Percentiles rank a stretch among this genome's conserved stretches.
phyloP scores from a whole-genome alignment of 2,113 vertebrate species.

The Burhinus oedicnemus region DNA sequence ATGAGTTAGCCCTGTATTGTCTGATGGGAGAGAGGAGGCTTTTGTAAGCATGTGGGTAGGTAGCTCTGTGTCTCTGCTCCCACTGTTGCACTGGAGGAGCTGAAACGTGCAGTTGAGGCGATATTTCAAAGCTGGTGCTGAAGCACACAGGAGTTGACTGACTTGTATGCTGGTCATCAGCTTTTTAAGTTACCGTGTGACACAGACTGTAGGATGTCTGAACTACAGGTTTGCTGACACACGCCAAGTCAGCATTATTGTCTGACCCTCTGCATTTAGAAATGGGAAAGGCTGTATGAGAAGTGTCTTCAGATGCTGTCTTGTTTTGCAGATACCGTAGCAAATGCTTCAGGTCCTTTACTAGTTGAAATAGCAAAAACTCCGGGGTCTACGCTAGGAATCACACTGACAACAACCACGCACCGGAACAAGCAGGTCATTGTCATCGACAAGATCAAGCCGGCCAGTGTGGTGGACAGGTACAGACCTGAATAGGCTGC shows the following conservation, averaged over 20 bases:
- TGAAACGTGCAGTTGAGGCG: fast-evolving
- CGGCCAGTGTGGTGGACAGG: constrained; percentile 95
- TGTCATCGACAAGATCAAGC: constrained; percentile 92
- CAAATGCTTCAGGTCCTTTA: constrained; percentile 88
- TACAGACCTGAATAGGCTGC: constrained; percentile 60
- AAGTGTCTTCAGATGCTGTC: neutral
- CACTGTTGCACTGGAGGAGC: neutral
- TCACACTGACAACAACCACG: constrained; percentile 82
- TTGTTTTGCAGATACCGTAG: constrained; percentile 84
- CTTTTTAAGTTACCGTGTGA: neutral
- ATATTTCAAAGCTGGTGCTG: neutral
- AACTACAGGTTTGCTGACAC: neutral
- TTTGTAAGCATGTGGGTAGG: neutral
- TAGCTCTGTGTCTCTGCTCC: neutral
- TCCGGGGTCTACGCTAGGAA: constrained; percentile 85
- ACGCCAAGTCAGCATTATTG: neutral
- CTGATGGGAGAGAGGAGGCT: neutral
- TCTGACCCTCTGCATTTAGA: neutral
- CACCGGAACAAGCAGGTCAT: constrained; percentile 92
- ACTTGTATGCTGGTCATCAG: neutral
- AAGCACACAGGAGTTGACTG: neutral
- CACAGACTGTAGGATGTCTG: neutral
- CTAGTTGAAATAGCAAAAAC: constrained; percentile 92
- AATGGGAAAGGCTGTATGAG: neutral
- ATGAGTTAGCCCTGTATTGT: neutral